A percentile compares a stretch with the other conserved stretches of the same genome.
These are phyloP conservation scores for Paradoxurus hermaphroditus DNA, from an alignment of 2,113 vertebrate genomes.

Conservation along the genomic window DNA sequence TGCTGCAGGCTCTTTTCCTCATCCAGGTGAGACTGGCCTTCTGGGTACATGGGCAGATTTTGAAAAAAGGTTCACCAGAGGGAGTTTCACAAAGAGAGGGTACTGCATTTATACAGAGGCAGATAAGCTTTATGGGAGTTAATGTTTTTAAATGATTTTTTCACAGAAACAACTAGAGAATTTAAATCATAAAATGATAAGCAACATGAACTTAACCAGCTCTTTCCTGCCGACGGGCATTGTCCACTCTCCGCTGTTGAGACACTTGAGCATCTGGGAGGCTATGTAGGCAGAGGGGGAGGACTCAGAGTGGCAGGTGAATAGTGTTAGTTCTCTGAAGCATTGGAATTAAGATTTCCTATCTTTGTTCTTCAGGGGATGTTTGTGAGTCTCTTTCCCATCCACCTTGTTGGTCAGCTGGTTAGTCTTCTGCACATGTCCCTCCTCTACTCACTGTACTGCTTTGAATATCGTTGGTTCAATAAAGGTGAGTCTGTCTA, in stretches of 20 bases:
- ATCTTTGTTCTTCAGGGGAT: constrained; percentile 87
- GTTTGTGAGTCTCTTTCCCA: constrained; percentile 98
- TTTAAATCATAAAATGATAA: neutral
- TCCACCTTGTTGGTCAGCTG: constrained; percentile 94
- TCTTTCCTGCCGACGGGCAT: neutral
- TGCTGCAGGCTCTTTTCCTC: constrained; percentile 97
- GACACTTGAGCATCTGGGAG: neutral
- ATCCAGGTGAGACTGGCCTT: constrained; percentile 90
- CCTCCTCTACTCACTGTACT: constrained; percentile 97
- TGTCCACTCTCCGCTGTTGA: neutral
- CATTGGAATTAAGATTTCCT: neutral
- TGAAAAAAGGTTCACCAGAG: neutral
- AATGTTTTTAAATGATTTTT: constrained; percentile 20
- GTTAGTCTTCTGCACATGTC: constrained; percentile 98
- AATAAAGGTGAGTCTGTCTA: constrained; percentile 90
- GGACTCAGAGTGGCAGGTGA: neutral
- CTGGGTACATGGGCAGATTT: neutral
- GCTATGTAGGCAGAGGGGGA: neutral
- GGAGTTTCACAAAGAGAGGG: neutral
- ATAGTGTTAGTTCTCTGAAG: neutral
- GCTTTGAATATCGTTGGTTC: constrained; percentile 99
- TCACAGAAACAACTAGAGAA: constrained; percentile 1
- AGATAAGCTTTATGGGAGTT: neutral
- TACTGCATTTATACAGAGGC: neutral
- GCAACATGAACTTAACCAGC: neutral